These are phyloP conservation scores for Semaprochilodus insignis DNA, from an alignment of 2,797 vertebrate genomes.

Conservation along the genomic window DNA sequence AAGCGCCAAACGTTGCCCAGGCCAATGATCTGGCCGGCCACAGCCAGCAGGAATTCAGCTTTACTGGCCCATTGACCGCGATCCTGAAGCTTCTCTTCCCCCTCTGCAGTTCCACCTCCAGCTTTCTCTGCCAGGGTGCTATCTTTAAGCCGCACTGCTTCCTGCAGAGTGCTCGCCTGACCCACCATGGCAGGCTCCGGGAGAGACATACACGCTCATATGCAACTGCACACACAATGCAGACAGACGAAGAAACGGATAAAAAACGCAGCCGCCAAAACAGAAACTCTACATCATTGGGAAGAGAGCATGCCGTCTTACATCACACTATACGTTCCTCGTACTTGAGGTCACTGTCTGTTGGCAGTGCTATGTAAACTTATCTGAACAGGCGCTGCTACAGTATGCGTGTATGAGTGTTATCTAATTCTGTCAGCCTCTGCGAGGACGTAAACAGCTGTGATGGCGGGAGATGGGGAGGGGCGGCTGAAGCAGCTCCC, in stretches of 20 bases:
- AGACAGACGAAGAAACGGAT: not conserved
- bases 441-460: not conserved
- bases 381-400: not conserved
- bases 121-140: slow-evolving; percentile 36
- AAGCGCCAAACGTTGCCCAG: slow-evolving; percentile 81
- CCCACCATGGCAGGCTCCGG: not conserved
- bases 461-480: not conserved
- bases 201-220: not conserved
- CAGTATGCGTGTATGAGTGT: slow-evolving; percentile 15
- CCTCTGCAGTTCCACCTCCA: slow-evolving; percentile 27
- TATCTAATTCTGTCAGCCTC: slow-evolving; percentile 8
- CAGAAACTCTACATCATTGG: not conserved
- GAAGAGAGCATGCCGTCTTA: not conserved
- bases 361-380: slow-evolving; percentile 12
- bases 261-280: not conserved
- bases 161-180: slow-evolving; percentile 35
- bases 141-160: slow-evolving; percentile 41
- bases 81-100: slow-evolving; percentile 60
- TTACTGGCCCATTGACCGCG: slow-evolving; percentile 78
- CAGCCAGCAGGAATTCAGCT: slow-evolving; percentile 76
- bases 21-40: slow-evolving; percentile 79
- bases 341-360: not conserved
- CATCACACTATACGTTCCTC: not conserved
- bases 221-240: not conserved
- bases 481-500: not conserved